Evolutionary conservation across 2,888 invertebrate species (phyloP).

Genomic region (Bimastos eiseni): DNA sequence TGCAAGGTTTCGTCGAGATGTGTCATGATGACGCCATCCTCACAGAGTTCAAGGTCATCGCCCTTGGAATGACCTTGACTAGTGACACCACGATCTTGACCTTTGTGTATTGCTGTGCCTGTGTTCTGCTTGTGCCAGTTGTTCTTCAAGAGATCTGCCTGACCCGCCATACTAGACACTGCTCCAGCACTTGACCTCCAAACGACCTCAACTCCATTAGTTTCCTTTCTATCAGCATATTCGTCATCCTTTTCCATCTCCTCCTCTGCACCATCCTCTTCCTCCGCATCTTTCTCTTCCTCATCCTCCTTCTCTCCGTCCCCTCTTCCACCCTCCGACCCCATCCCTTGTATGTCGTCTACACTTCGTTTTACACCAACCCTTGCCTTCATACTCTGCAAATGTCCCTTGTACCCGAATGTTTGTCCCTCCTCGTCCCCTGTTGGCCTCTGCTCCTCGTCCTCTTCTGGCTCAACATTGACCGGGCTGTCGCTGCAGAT

Average conservation of each 20-base stretch:
- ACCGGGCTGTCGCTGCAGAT: neutral
- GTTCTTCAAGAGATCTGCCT: too few species aligned
- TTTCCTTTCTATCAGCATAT: neutral
- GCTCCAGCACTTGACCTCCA: neutral
- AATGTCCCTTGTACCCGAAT: neutral
- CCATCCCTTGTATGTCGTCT: neutral
- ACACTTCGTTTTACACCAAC: neutral
- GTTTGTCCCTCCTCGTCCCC: neutral
- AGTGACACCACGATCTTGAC: neutral
- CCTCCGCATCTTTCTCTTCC: too few species aligned
- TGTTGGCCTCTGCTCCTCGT: neutral
- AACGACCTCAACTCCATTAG: neutral
- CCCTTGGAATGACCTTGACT: conserved; percentile 2
- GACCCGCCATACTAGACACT: too few species aligned
- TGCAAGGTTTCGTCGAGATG: neutral
- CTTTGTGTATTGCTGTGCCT: neutral
- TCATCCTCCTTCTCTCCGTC: neutral
- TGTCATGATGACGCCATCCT: neutral
- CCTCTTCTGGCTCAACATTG: neutral
- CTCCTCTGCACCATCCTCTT: neutral
- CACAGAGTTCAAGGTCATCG: neutral
- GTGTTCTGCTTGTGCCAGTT: too few species aligned
- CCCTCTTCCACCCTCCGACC: neutral
- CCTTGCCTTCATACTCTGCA: neutral
- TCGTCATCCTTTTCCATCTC: neutral